A percentile compares a stretch with the other conserved stretches of the same genome.
Evolutionary conservation across 2,888 invertebrate species (phyloP).

Genomic region (Tridacna crocea): DNA sequence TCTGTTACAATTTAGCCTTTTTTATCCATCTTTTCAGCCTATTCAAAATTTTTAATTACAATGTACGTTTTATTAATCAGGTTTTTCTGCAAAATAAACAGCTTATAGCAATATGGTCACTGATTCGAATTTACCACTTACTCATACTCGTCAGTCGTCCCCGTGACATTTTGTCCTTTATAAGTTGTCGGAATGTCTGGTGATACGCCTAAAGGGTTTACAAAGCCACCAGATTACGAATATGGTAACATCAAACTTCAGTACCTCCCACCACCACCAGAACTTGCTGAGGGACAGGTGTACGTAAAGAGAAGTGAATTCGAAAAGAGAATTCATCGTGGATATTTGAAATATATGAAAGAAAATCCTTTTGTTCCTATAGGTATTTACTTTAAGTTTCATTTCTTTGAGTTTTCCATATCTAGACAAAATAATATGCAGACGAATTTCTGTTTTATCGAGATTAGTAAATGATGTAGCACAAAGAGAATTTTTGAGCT

Average conservation of each 20-base stretch:
- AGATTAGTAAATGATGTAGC: too few species aligned
- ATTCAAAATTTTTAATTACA: too few species aligned
- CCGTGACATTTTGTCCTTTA: neutral
- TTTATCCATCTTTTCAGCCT: too few species aligned
- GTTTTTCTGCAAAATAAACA: too few species aligned
- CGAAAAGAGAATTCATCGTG: neutral
- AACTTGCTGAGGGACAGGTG: slow-evolving; percentile 15
- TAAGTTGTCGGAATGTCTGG: neutral
- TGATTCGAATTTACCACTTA: neutral
- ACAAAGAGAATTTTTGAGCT: too few species aligned
- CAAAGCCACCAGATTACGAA: slow-evolving; percentile 17
- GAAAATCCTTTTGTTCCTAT: slow-evolving; percentile 23
- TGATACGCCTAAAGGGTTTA: neutral
- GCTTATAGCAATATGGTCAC: too few species aligned
- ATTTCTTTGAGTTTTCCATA: neutral
- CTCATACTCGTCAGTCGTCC: neutral
- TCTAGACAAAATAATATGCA: too few species aligned
- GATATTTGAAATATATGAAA: neutral
- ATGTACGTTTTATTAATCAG: too few species aligned
- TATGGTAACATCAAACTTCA: neutral
- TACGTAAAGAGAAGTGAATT: neutral
- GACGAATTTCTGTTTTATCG: too few species aligned
- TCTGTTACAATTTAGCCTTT: too few species aligned
- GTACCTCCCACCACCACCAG: slow-evolving; percentile 27
- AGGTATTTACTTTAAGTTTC: neutral